phyloP scores from a whole-genome alignment of 2,888 invertebrate genomes.

The Notodonta ziczac region DNA sequence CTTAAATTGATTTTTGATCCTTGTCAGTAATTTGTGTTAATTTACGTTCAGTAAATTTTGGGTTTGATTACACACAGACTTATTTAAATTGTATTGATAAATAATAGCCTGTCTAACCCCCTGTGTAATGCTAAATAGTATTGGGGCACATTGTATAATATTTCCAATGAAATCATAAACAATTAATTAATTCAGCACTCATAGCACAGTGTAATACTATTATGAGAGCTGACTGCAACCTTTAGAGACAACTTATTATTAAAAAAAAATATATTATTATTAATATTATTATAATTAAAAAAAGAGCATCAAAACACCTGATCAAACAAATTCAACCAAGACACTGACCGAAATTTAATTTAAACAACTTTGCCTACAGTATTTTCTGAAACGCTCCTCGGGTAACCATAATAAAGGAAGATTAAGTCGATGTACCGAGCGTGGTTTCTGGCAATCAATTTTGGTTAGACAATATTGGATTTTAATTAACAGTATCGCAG shows the following conservation, averaged over 20 bases:
- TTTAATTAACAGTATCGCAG: slow-evolving; percentile 81
- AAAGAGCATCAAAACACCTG: background rate
- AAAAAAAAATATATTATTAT: too few species aligned
- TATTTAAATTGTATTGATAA: too few species aligned
- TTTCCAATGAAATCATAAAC: too few species aligned
- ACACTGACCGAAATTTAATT: background rate
- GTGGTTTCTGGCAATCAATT: slow-evolving; percentile 76
- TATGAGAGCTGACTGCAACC: too few species aligned
- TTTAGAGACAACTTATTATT: too few species aligned
- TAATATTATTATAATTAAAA: too few species aligned
- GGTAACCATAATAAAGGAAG: slow-evolving; percentile 37
- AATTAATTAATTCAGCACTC: too few species aligned
- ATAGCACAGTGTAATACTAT: too few species aligned
- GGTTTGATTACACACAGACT: background rate
- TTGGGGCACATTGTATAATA: too few species aligned
- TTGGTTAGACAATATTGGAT: slow-evolving; percentile 84
- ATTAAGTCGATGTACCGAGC: slow-evolving; percentile 46
- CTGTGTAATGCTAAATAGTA: too few species aligned
- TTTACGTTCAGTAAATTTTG: background rate
- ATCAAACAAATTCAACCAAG: background rate
- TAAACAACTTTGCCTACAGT: background rate
- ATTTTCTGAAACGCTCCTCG: background rate
- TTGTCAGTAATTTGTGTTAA: background rate
- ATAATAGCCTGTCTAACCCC: too few species aligned
- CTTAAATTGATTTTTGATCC: background rate